Evolutionary conservation across 2,888 invertebrate genomes (phyloP).

Genomic region (Cyclophora albipunctata): DNA sequence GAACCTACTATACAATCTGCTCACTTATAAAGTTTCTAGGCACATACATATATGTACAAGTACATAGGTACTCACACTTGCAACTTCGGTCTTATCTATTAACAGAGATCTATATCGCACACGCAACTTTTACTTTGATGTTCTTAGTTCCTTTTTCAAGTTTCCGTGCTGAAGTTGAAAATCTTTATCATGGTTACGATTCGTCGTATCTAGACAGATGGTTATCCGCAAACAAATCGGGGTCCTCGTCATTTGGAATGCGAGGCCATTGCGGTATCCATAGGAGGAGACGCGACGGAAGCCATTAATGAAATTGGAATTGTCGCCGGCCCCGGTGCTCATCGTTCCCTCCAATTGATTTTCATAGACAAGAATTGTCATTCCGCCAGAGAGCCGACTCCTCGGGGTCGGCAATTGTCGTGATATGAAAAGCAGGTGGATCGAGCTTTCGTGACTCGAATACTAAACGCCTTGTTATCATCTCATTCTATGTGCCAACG

Average conservation of each 20-base stretch:
- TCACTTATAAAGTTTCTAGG: not conserved
- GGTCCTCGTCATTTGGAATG: conserved; percentile 15
- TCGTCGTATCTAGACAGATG: conserved; percentile 19
- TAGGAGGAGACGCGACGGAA: conserved; percentile 45
- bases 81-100: not conserved
- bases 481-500: conserved; percentile 54
- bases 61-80: not conserved
- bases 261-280: conserved; percentile 32
- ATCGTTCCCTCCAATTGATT: conserved; percentile 65
- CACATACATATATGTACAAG: not conserved
- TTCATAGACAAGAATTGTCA: conserved; percentile 67
- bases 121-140: not conserved
- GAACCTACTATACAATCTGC: conserved; percentile 4
- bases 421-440: conserved; percentile 73
- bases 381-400: conserved; percentile 57
- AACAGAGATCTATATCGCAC: conserved; percentile 1
- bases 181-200: conserved; percentile 9
- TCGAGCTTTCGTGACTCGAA: conserved; percentile 59
- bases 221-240: conserved; percentile 19
- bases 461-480: conserved; percentile 67
- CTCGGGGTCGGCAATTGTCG: conserved; percentile 67
- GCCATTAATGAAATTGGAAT: conserved; percentile 65
- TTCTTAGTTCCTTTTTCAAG: not conserved
- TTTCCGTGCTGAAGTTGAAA: not conserved
- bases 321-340: conserved; percentile 46